These are phyloP conservation scores for Aplysia californica DNA, from an alignment of 1,140 invertebrate genomes.

Conservation along the genomic window DNA sequence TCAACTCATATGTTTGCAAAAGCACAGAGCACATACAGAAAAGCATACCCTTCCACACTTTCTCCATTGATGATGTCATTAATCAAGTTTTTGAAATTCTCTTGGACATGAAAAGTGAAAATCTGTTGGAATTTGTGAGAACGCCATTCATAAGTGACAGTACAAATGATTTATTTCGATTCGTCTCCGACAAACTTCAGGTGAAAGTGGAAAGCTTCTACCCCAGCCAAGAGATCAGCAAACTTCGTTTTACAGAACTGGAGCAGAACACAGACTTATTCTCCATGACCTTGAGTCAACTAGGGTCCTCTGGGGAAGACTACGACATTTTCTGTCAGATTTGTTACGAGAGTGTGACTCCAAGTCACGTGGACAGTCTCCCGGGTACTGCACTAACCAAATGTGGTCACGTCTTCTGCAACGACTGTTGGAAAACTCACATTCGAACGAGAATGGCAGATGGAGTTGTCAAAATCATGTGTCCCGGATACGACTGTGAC, in stretches of 20 bases:
- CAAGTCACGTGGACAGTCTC: not conserved
- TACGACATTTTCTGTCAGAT: slow-evolving; percentile 24
- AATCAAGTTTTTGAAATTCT: not conserved
- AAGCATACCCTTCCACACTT: not conserved
- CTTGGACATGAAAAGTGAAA: slow-evolving; percentile 10
- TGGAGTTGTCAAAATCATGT: slow-evolving; percentile 15
- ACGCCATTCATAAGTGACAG: too few relatives aligned
- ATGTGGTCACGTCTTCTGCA: slow-evolving; percentile 53
- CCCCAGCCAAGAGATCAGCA: too few relatives aligned
- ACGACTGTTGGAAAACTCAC: slow-evolving; percentile 47
- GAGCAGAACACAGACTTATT: too few relatives aligned
- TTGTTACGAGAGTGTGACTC: slow-evolving; percentile 40
- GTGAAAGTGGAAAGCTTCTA: too few relatives aligned
- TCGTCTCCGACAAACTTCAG: too few relatives aligned
- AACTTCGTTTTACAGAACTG: too few relatives aligned
- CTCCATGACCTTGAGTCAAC: too few relatives aligned
- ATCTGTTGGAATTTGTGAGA: not conserved
- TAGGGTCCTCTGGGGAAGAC: too few relatives aligned
- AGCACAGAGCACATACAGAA: not conserved
- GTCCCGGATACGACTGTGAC: slow-evolving; percentile 44
- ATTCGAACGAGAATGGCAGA: slow-evolving; percentile 14
- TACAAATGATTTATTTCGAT: too few relatives aligned
- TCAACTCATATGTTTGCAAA: slow-evolving; percentile 5
- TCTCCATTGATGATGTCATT: not conserved
- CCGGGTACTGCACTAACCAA: slow-evolving; percentile 34